Evolutionary conservation across 2,113 vertebrate genomes (phyloP), one percentile per base, ranked within the genome.

Genomic region (Anser cygnoides): DNA sequence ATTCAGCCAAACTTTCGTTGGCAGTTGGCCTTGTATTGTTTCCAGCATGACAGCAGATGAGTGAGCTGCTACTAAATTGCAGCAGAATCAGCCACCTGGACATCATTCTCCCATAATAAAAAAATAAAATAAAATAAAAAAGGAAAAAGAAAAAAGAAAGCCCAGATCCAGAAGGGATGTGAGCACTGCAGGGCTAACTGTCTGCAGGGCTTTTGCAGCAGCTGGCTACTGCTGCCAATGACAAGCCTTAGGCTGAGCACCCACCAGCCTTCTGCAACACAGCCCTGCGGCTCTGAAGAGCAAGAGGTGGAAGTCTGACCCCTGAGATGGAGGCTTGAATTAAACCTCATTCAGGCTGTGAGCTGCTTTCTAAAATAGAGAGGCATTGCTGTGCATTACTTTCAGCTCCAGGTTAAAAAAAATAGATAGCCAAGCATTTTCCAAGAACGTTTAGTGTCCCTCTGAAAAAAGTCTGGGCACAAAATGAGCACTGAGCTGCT

Each of bases 1-100:
- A 71, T 50, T 68, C 82, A 92, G 93, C 78, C 92, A 96, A 90
- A 91, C 71, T 92, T 94, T 50, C 63, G 57, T 78, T 93, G 82
- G 84, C 89, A 91, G 63, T 50, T 80, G 92, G 87, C 75, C 84
- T 90, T 17, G 21, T 80, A 92, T 62, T 94, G 84, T 90, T 92
- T 79, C 82, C 90, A 93, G 75, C 54, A 91, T 68, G 81, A 78
- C 81, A 83, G 71, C 93, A 88, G 90, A 96, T 23, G 79, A 96
- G 82, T 39, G 75, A 95, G 87, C 58, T 76, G 50, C 87, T 85
- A 94, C 93, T 94, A 85, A 83, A 95, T 80, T 86, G 76, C n/a
- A 80, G 78, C 71, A 88, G 59, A 87, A 95, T 80, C 93, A 93
- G 92, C 79, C 94, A 96, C 95, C 88, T 95, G 94, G 89, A 93